phyloP scores from a whole-genome alignment of 2,113 vertebrate species.

The Mobula birostris region DNA sequence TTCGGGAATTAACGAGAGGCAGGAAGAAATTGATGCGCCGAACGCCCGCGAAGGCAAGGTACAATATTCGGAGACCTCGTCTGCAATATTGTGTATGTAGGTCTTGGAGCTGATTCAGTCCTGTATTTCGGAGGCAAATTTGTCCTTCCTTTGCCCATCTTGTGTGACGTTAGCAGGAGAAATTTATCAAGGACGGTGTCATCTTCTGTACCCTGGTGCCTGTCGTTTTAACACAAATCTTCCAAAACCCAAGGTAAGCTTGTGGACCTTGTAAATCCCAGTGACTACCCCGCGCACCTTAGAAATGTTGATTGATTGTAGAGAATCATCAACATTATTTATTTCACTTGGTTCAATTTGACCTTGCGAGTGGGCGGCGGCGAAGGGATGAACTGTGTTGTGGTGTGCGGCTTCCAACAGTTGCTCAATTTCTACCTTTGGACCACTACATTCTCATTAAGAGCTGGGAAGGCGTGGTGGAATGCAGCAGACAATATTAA shows the following conservation, averaged over 20 bases:
- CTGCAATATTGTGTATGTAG: neutral
- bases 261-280: too few species aligned
- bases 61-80: neutral
- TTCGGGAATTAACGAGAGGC: neutral
- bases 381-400: neutral
- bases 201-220: neutral
- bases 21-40: neutral
- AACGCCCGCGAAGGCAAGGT: too few species aligned
- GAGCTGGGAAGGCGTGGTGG: neutral
- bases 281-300: neutral
- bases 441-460: neutral
- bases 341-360: neutral
- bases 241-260: neutral
- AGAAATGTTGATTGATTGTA: neutral
- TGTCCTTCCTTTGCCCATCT: neutral
- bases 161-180: neutral
- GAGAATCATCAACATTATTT: neutral
- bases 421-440: neutral
- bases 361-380: neutral
- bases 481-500: neutral
- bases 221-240: neutral
- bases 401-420: neutral
- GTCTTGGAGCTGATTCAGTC: neutral
- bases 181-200: neutral
- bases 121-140: neutral